Percentiles rank a stretch among this genome's conserved stretches.
Evolutionary conservation across 1,140 invertebrate genomes (phyloP).

Genomic region (Macrocentrus cingulum): DNA sequence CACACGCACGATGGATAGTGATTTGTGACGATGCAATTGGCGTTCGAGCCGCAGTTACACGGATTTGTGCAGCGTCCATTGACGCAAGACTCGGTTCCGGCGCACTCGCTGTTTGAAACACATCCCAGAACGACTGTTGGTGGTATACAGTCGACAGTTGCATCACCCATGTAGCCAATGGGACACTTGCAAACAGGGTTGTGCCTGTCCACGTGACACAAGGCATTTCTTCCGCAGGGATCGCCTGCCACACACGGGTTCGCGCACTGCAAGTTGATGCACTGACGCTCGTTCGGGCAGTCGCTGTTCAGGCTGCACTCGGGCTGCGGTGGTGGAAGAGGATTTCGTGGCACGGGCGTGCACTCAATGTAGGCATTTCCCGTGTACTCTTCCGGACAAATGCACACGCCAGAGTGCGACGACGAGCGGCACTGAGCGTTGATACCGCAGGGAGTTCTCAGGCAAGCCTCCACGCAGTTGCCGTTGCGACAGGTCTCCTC

Average conservation of each 20-base stretch:
- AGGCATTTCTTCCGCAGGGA: slow-evolving; percentile 73
- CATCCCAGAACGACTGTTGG: slow-evolving; percentile 69
- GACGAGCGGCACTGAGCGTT: slow-evolving; percentile 80
- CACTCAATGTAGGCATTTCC: slow-evolving; percentile 85
- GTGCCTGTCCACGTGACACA: slow-evolving; percentile 78
- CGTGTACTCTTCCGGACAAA: slow-evolving; percentile 75
- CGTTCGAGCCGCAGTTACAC: slow-evolving; percentile 81
- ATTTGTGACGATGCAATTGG: slow-evolving; percentile 75
- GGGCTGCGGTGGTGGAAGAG: slow-evolving; percentile 54
- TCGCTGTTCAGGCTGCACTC: slow-evolving; percentile 79
- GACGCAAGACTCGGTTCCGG: slow-evolving; percentile 75
- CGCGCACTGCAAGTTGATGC: slow-evolving; percentile 73
- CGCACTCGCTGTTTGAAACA: slow-evolving; percentile 77
- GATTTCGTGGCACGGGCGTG: slow-evolving; percentile 60
- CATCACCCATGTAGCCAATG: slow-evolving; percentile 73
- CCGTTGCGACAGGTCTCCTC: slow-evolving; percentile 74
- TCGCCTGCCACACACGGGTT: slow-evolving; percentile 73
- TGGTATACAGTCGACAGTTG: slow-evolving; percentile 71
- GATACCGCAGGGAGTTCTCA: slow-evolving; percentile 74
- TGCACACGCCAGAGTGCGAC: slow-evolving; percentile 75
- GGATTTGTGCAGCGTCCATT: slow-evolving; percentile 78
- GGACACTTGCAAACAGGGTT: slow-evolving; percentile 79
- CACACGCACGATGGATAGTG: slow-evolving; percentile 84
- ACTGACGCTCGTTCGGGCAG: slow-evolving; percentile 72
- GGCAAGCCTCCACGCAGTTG: slow-evolving; percentile 78